Conservation (phyloP, 2,797 vertebrate species). For the Urocyon cinereoargenteus region DNA sequence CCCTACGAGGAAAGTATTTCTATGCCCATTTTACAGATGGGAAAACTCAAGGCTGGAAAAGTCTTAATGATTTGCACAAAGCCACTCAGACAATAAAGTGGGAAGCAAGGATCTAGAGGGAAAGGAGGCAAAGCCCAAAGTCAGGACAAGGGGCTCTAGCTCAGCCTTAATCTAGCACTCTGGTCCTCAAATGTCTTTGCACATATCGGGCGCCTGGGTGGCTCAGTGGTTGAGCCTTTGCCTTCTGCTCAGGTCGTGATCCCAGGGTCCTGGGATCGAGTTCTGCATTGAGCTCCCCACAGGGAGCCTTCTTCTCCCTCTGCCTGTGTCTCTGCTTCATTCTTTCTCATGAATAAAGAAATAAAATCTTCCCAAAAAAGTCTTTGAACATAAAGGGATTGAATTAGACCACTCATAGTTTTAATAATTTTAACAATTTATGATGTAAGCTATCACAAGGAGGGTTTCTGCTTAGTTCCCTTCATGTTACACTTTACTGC, state of each 20-base stretch:
- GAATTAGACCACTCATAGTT: not conserved
- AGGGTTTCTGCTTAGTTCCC: slow-evolving; percentile 4
- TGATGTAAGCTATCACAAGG: not conserved
- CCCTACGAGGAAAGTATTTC: not conserved
- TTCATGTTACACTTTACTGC: not conserved
- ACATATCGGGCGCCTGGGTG: too few relatives aligned
- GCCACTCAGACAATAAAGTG: not conserved
- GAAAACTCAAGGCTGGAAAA: not conserved
- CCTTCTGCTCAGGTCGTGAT: too few relatives aligned
- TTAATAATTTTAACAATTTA: not conserved
- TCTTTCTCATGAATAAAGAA: too few relatives aligned
- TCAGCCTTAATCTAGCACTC: not conserved
- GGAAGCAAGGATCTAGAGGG: not conserved
- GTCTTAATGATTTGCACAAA: not conserved
- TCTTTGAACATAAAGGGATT: not conserved
- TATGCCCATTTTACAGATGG: not conserved
- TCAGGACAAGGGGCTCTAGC: not conserved
- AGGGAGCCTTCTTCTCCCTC: too few relatives aligned
- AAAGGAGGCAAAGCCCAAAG: not conserved
- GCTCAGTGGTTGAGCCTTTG: too few relatives aligned
- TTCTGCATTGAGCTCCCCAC: too few relatives aligned
- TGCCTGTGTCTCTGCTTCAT: too few relatives aligned
- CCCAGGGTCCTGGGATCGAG: too few relatives aligned
- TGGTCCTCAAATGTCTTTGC: not conserved
- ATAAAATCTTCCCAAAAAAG: too few relatives aligned